Percentiles rank a stretch among this genome's conserved stretches.
These are phyloP conservation scores for Microctenopoma lineatum DNA, from an alignment of 2,797 vertebrate genomes.

Conservation along the genomic window DNA sequence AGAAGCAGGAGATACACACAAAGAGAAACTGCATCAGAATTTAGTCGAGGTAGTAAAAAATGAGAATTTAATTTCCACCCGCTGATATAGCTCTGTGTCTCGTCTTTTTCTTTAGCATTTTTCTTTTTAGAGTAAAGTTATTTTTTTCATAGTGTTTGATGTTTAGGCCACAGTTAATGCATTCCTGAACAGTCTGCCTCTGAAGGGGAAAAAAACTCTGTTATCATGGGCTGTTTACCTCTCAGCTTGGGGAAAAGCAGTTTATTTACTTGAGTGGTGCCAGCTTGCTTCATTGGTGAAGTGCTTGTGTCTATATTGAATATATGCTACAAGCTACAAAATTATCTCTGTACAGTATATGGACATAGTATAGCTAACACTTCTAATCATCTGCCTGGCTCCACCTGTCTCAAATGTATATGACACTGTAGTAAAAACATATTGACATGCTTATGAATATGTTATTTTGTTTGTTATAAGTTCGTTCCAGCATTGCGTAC, in stretches of 20 bases:
- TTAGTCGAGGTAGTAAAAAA: constrained; percentile 25
- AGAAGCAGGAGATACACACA: constrained; percentile 39
- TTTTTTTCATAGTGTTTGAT: constrained; percentile 51
- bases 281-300: constrained; percentile 56
- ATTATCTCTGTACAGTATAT: constrained; percentile 11
- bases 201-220: constrained; percentile 25
- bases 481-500: background rate
- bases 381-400: constrained; percentile 29
- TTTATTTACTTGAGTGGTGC: constrained; percentile 57
- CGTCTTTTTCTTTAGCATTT: constrained; percentile 51
- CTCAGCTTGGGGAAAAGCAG: constrained; percentile 51
- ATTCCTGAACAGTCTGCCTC: constrained; percentile 66
- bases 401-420: constrained; percentile 41
- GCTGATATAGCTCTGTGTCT: constrained; percentile 38
- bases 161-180: constrained; percentile 69
- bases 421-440: constrained; percentile 5
- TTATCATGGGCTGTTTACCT: constrained; percentile 66
- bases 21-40: constrained; percentile 52
- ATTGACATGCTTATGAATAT: constrained; percentile 1
- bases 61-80: constrained; percentile 54
- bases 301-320: constrained; percentile 46
- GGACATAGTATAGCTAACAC: constrained; percentile 21
- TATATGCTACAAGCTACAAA: constrained; percentile 55
- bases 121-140: constrained; percentile 34
- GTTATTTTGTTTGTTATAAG: background rate